These are phyloP conservation scores for Notoglanidium macrostoma DNA, from an alignment of 2,797 vertebrate genomes.

Conservation along the genomic window DNA sequence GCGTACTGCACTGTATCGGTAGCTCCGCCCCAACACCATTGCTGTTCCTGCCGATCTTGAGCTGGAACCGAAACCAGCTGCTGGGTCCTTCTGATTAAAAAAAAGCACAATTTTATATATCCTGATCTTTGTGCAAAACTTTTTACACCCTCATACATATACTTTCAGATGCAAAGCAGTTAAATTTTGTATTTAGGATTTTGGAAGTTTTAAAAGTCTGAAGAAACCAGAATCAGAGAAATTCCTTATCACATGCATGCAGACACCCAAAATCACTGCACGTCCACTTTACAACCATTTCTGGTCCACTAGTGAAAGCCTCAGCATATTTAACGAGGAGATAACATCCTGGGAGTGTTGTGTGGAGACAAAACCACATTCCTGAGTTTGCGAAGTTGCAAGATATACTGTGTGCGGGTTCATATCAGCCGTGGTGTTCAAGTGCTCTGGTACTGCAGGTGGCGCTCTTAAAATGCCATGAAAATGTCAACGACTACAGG, in stretches of 20 bases:
- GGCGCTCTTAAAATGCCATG: neutral
- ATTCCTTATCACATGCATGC: slow-evolving; percentile 24
- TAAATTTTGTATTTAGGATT: neutral
- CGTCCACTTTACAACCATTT: neutral
- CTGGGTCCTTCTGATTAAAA: neutral
- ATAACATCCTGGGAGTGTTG: neutral
- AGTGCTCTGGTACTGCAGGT: neutral
- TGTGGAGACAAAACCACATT: neutral
- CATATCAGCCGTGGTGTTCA: neutral
- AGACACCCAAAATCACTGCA: neutral
- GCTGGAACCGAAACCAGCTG: neutral
- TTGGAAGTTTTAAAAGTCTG: neutral
- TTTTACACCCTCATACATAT: neutral
- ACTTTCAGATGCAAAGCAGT: neutral
- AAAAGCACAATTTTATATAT: slow-evolving; percentile 30
- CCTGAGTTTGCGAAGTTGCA: neutral
- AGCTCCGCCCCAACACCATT: neutral
- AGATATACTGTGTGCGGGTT: neutral
- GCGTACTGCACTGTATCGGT: neutral
- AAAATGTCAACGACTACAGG: neutral
- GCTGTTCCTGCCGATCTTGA: neutral
- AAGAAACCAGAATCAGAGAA: slow-evolving; percentile 9
- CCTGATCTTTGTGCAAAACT: neutral
- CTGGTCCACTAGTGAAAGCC: neutral
- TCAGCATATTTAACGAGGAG: neutral